A percentile compares a stretch with the other conserved stretches of the same genome.
Evolutionary conservation across 2,797 vertebrate genomes (phyloP).

Genomic region (Periophthalmus magnuspinnatus): DNA sequence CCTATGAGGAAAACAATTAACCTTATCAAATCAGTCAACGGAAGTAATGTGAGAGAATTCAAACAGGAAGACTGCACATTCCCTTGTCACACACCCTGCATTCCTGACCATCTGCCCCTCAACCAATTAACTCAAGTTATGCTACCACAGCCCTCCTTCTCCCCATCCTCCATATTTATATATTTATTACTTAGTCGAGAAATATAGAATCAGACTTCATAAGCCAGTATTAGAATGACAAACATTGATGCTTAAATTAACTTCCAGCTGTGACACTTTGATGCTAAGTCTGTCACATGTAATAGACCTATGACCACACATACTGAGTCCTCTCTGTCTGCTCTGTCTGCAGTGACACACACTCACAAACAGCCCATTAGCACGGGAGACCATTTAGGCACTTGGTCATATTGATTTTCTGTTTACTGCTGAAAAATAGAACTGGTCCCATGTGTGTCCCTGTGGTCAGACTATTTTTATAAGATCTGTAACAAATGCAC

Average conservation of each 20-base stretch:
- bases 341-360: slow-evolving; percentile 6
- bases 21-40: no score
- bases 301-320: background rate
- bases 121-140: background rate
- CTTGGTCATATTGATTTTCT: slow-evolving; percentile 49
- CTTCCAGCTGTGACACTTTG: background rate
- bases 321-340: background rate
- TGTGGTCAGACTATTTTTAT: slow-evolving; percentile 35
- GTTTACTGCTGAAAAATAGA: slow-evolving; percentile 46
- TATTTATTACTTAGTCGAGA: no score
- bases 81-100: no score
- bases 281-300: background rate
- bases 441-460: slow-evolving; percentile 19
- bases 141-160: background rate
- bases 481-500: slow-evolving; percentile 6
- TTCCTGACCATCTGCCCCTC: background rate
- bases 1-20: no score
- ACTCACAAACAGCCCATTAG: slow-evolving; percentile 40
- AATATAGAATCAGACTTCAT: background rate
- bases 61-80: no score
- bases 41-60: no score
- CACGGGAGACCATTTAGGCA: slow-evolving; percentile 35
- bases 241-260: background rate
- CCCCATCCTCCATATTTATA: background rate
- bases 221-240: background rate